Conservation (phyloP, 1,140 invertebrate genomes). For the Lineus longissimus region DNA sequence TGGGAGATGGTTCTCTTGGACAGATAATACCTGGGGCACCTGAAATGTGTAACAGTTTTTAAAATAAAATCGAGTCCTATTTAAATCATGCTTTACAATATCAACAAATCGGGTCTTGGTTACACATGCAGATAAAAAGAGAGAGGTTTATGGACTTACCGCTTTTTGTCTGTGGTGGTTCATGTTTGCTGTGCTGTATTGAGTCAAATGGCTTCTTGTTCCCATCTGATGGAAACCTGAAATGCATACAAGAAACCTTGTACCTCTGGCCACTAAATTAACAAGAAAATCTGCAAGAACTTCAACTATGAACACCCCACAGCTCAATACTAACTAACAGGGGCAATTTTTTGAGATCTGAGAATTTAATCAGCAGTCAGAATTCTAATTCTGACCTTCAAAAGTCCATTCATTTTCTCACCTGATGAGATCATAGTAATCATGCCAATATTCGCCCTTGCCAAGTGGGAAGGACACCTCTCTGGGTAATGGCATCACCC, state of each 20-base stretch:
- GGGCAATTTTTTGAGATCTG: too few relatives aligned
- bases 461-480: slow-evolving; percentile 46
- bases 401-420: slow-evolving; percentile 18
- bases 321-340: too few relatives aligned
- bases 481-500: slow-evolving; percentile 43
- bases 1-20: background rate
- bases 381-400: too few relatives aligned
- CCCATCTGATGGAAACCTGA: slow-evolving; percentile 34
- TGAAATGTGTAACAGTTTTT: background rate
- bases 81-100: background rate
- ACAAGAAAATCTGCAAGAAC: too few relatives aligned
- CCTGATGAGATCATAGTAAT: slow-evolving; percentile 50
- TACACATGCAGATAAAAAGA: background rate
- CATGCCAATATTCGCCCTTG: slow-evolving; percentile 49
- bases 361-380: too few relatives aligned
- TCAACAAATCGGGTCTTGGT: background rate
- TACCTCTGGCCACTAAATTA: too few relatives aligned
- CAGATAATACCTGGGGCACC: background rate
- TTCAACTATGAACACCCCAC: too few relatives aligned
- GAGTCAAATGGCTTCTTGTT: slow-evolving; percentile 42
- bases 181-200: slow-evolving; percentile 23
- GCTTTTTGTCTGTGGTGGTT: slow-evolving; percentile 9
- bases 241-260: too few relatives aligned
- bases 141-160: slow-evolving; percentile 6
- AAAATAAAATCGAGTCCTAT: background rate